A percentile compares a stretch with the other conserved stretches of the same genome.
Evolutionary conservation across 2,797 vertebrate genomes (phyloP).

Genomic region (Philypnodon macrostomus): DNA sequence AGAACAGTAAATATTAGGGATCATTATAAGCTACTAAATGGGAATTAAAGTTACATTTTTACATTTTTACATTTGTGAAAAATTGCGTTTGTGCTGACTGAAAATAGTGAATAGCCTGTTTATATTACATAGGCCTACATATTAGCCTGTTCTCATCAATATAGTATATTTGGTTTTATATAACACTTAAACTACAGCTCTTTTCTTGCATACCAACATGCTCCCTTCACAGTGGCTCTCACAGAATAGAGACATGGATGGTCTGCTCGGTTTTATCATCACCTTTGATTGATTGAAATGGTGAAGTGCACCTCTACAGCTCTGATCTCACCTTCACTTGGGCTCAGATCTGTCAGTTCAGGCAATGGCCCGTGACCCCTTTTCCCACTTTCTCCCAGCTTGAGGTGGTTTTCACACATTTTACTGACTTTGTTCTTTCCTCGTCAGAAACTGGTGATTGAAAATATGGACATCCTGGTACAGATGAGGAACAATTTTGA

Average conservation of each 20-base stretch:
- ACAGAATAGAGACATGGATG: neutral
- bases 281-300: slow-evolving; percentile 30
- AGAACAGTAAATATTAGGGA: no score
- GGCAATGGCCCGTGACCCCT: neutral
- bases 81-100: no score
- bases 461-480: slow-evolving; percentile 93
- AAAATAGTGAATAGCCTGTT: no score
- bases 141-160: no score
- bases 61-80: no score
- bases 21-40: no score
- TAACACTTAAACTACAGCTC: neutral
- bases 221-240: neutral
- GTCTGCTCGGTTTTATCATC: neutral
- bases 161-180: no score
- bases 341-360: slow-evolving; percentile 11
- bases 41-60: no score
- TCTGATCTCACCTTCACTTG: slow-evolving; percentile 15
- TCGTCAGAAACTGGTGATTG: slow-evolving; percentile 88
- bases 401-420: slow-evolving; percentile 6
- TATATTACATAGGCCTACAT: no score
- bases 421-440: slow-evolving; percentile 17
- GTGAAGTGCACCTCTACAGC: neutral
- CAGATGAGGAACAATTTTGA: slow-evolving; percentile 88
- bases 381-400: slow-evolving; percentile 4
- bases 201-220: neutral